These are phyloP conservation scores for Scalopus aquaticus DNA, from an alignment of 2,113 vertebrate species.

Conservation along the genomic window DNA sequence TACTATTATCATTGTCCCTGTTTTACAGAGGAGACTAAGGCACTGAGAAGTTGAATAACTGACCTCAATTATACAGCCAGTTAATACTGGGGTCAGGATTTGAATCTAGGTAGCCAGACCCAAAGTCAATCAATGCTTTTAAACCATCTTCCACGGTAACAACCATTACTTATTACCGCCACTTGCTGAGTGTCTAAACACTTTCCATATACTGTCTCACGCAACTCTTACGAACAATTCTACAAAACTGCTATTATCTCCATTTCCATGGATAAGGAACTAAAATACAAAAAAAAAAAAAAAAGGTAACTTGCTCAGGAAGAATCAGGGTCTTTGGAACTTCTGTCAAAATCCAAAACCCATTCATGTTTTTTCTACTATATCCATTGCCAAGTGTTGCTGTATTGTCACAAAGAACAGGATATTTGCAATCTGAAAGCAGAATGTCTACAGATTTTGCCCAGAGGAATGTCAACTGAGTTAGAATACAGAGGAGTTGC, in stretches of 20 bases:
- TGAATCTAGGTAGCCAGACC: background rate
- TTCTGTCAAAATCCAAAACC: background rate
- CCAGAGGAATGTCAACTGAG: background rate
- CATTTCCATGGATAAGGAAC: background rate
- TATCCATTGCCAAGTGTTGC: background rate
- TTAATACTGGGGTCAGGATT: background rate
- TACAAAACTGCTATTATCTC: background rate
- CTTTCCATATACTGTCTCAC: background rate
- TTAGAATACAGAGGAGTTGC: background rate
- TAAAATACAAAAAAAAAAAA: background rate
- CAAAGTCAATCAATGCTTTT: background rate
- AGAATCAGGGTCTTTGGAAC: background rate
- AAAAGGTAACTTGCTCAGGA: background rate
- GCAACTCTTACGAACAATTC: background rate
- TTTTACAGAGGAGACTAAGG: conserved; percentile 2
- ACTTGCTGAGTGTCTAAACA: background rate
- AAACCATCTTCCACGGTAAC: background rate
- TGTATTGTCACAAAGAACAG: background rate
- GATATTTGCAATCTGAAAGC: background rate
- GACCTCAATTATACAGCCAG: background rate
- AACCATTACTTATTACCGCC: background rate
- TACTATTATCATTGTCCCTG: background rate
- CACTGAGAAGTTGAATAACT: background rate
- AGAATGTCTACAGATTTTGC: conserved; percentile 8
- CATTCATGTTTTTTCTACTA: background rate